phyloP scores from a whole-genome alignment of 2,113 vertebrate genomes.

The Ictidomys tridecemlineatus region DNA sequence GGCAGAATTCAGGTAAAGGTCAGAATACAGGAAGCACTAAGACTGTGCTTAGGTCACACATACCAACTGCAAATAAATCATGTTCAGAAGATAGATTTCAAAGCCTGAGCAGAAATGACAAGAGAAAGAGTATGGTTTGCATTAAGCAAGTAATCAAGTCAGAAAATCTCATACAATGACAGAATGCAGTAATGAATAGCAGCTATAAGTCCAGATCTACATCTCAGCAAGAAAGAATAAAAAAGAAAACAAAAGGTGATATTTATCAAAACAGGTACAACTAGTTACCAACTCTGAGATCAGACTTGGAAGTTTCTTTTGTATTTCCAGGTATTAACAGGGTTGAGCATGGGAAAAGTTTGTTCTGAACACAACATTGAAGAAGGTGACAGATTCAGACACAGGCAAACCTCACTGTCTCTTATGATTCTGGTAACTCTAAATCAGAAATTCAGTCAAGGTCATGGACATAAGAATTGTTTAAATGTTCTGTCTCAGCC shows the following conservation, averaged over 20 bases:
- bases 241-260: accelerated
- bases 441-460: neutral
- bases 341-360: neutral
- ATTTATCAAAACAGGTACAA: neutral
- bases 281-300: neutral
- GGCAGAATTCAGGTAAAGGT: neutral
- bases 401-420: neutral
- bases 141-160: neutral
- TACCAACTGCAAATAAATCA: neutral
- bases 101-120: neutral
- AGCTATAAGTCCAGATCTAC: neutral
- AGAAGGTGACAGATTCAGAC: neutral
- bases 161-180: neutral
- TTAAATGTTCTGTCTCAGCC: neutral
- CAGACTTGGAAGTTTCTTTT: neutral
- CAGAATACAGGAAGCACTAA: neutral
- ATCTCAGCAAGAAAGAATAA: neutral
- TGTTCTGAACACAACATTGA: neutral
- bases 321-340: accelerated
- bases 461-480: neutral
- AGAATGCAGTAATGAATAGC: neutral
- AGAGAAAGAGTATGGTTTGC: neutral
- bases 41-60: neutral
- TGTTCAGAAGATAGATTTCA: neutral
- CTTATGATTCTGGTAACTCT: neutral